These are phyloP conservation scores for Drosophila nigricruria DNA, from an alignment of 2,888 invertebrate genomes.

Conservation along the genomic window DNA sequence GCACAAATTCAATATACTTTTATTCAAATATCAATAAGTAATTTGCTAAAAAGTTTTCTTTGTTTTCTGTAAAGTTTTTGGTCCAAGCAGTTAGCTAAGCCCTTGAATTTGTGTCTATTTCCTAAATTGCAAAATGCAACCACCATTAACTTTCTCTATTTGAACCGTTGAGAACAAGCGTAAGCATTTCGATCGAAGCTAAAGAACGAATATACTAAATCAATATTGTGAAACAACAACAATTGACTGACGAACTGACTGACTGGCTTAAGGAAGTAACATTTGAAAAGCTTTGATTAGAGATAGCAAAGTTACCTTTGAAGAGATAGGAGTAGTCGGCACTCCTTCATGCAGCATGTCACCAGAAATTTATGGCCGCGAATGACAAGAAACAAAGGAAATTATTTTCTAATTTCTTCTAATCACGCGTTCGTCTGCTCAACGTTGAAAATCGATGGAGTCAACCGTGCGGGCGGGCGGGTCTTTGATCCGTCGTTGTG, in stretches of 20 bases:
- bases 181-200: not conserved
- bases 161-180: too few species aligned
- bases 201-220: not conserved
- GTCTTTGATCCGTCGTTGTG: conserved; percentile 43
- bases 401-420: conserved; percentile 72
- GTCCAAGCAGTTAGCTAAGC: not conserved
- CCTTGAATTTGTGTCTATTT: not conserved
- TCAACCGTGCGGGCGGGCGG: conserved; percentile 13
- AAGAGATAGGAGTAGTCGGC: conserved; percentile 7
- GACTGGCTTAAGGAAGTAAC: not conserved
- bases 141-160: not conserved
- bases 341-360: conserved; percentile 32
- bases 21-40: too few species aligned
- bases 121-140: too few species aligned
- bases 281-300: conserved; percentile 9
- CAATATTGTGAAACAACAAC: not conserved
- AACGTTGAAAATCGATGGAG: conserved; percentile 19
- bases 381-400: conserved; percentile 56
- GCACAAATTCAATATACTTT: too few species aligned
- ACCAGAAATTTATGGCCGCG: conserved; percentile 65
- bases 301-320: conserved; percentile 15
- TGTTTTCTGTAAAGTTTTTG: too few species aligned
- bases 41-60: too few species aligned
- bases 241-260: not conserved
- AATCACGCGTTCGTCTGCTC: conserved; percentile 59